These are phyloP conservation scores for Chrysolina haemoptera DNA, from an alignment of 2,888 invertebrate genomes.

Conservation along the genomic window DNA sequence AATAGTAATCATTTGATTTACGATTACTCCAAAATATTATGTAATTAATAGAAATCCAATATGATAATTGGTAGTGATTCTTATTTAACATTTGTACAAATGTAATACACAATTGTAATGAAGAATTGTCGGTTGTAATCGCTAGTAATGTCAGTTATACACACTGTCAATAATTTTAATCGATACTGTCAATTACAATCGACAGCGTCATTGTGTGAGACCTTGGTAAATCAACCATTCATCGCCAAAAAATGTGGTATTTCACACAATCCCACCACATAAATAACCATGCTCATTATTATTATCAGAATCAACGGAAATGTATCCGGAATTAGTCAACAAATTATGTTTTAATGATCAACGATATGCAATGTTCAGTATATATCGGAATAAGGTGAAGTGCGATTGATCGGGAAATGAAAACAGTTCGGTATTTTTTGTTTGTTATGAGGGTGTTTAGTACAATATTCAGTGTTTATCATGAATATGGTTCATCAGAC, in stretches of 20 bases:
- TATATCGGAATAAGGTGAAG: slow-evolving; percentile 15
- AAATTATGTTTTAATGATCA: slow-evolving; percentile 24
- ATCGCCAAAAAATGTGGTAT: neutral
- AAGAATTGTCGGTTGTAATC: too few relatives aligned
- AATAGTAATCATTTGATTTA: too few relatives aligned
- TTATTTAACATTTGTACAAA: too few relatives aligned
- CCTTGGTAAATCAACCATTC: too few relatives aligned
- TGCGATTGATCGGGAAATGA: neutral
- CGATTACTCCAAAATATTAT: too few relatives aligned
- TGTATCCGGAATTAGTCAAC: slow-evolving; percentile 34
- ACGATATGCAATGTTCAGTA: slow-evolving; percentile 10
- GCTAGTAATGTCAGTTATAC: too few relatives aligned
- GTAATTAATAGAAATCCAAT: too few relatives aligned
- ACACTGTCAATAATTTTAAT: too few relatives aligned
- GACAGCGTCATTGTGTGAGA: too few relatives aligned
- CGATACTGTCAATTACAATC: too few relatives aligned
- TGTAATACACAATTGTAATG: too few relatives aligned
- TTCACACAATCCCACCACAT: neutral
- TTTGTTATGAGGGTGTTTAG: neutral
- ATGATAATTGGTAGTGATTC: too few relatives aligned
- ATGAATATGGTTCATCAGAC: neutral
- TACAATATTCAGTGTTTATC: neutral
- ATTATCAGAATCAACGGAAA: slow-evolving; percentile 37
- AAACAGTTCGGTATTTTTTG: neutral
- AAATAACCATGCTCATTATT: slow-evolving; percentile 18